These are phyloP conservation scores for Shargacucullia verbasci DNA, from an alignment of 2,888 invertebrate genomes.

Conservation along the genomic window DNA sequence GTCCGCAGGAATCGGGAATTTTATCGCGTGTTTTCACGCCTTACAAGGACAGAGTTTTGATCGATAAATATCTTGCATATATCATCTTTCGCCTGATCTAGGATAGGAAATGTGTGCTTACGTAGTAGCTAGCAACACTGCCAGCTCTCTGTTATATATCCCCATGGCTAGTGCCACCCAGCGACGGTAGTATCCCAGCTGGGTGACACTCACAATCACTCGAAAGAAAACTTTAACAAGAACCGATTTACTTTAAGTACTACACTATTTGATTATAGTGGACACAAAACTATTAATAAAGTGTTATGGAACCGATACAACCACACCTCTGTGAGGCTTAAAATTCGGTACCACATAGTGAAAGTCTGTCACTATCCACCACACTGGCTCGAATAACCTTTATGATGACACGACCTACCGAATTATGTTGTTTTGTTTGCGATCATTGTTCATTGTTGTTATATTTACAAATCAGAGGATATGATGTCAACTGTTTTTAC, in stretches of 20 bases:
- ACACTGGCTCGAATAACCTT: neutral
- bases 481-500: constrained; percentile 33
- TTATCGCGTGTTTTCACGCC: too few species aligned
- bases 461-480: constrained; percentile 34
- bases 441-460: constrained; percentile 37
- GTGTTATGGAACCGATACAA: neutral
- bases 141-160: constrained; percentile 31
- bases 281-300: too few species aligned
- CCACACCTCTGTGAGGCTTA: neutral
- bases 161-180: constrained; percentile 18
- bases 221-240: neutral
- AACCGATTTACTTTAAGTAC: neutral
- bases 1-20: too few species aligned
- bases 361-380: neutral
- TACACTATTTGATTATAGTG: neutral
- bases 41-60: too few species aligned
- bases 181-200: neutral
- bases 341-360: constrained; percentile 3
- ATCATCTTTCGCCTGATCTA: too few species aligned
- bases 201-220: constrained; percentile 19
- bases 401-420: constrained; percentile 7
- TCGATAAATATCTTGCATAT: too few species aligned
- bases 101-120: constrained; percentile 16
- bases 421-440: constrained; percentile 28
- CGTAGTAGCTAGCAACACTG: constrained; percentile 18